phyloP scores from a whole-genome alignment of 2,888 invertebrate species.

The Andrena bicolor region DNA sequence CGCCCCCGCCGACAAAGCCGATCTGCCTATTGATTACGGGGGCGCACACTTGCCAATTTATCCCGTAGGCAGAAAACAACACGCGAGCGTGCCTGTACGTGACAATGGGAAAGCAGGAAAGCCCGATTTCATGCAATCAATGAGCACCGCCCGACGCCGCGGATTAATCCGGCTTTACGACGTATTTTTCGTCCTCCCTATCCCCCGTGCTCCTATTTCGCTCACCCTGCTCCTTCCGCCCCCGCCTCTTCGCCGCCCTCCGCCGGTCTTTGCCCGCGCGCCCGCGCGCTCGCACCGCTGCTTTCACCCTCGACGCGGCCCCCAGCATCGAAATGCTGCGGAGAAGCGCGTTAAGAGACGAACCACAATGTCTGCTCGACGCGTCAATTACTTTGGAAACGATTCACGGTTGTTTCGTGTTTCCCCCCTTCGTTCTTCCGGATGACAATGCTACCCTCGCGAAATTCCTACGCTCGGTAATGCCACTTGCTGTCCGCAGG shows the following conservation, averaged over 20 bases:
- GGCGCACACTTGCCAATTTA: constrained; percentile 77
- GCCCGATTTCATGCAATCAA: constrained; percentile 77
- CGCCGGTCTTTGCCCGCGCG: background rate
- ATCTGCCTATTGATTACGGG: constrained; percentile 75
- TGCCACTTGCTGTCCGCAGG: too few relatives aligned
- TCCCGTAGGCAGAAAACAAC: constrained; percentile 74
- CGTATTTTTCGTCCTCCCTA: constrained; percentile 65
- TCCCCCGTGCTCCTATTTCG: constrained; percentile 35
- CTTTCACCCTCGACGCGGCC: background rate
- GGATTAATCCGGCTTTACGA: constrained; percentile 72
- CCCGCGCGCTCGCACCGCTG: background rate
- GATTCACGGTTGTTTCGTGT: background rate
- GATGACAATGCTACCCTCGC: background rate
- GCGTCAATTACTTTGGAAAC: constrained; percentile 60
- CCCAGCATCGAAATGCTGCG: constrained; percentile 53
- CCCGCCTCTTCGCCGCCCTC: background rate
- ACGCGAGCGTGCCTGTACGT: constrained; percentile 68
- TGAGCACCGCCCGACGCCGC: constrained; percentile 69
- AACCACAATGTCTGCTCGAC: constrained; percentile 56
- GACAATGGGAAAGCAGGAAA: constrained; percentile 76
- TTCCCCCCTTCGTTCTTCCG: too few relatives aligned
- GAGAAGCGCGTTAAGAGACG: constrained; percentile 49
- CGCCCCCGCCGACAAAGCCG: constrained; percentile 66
- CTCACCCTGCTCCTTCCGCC: constrained; percentile 9
- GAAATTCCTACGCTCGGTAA: background rate